Evolutionary conservation across 1,140 invertebrate species (phyloP).

Genomic region (Drosophila ananassae): DNA sequence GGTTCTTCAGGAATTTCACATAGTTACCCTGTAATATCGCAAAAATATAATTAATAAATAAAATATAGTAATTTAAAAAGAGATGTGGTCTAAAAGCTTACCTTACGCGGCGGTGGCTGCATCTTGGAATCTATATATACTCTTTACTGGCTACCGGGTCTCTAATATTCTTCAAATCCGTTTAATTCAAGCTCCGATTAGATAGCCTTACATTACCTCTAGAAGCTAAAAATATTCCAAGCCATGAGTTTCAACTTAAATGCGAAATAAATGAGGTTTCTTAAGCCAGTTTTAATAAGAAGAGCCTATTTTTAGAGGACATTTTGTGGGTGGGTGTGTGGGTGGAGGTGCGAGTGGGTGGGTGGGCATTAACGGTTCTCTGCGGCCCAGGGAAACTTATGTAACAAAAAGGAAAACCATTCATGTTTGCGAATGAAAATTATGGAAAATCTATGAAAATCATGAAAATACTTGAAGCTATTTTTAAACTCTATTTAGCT

Average conservation of each 20-base stretch:
- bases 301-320: not conserved
- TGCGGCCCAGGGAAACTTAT: constrained; percentile 48
- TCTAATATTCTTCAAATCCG: constrained; percentile 29
- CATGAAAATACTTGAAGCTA: not conserved
- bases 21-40: constrained; percentile 89
- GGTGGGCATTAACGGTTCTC: constrained; percentile 47
- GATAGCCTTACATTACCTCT: constrained; percentile 68
- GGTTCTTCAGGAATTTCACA: constrained; percentile 94
- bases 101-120: constrained; percentile 83
- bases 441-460: not conserved
- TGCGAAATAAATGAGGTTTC: not conserved
- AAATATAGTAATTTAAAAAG: not conserved
- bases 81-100: constrained; percentile 30
- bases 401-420: constrained; percentile 40
- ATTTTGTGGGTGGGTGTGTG: not conserved
- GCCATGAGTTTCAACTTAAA: not conserved
- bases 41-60: not conserved
- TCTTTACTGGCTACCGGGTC: constrained; percentile 34
- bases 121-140: constrained; percentile 64
- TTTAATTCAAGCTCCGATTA: constrained; percentile 42
- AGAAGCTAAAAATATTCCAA: constrained; percentile 45
- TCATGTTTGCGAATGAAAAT: constrained; percentile 5
- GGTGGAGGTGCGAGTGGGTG: constrained; percentile 7
- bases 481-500: not conserved
- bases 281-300: not conserved